A percentile compares a stretch with the other conserved stretches of the same genome.
phyloP scores from a whole-genome alignment of 2,797 vertebrate genomes.

The Tauraco hartlaubi region DNA sequence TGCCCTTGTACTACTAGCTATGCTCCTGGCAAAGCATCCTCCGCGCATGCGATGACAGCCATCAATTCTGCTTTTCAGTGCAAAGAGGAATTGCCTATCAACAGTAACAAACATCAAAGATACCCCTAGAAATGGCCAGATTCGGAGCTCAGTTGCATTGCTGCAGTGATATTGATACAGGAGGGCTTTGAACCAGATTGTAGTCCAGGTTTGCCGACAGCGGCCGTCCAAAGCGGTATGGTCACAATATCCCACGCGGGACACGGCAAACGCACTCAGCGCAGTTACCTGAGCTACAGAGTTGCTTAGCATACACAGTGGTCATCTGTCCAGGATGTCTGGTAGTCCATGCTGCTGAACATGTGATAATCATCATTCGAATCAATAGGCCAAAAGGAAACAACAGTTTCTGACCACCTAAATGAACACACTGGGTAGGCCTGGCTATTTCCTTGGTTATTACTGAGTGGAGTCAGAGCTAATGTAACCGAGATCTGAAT shows the following conservation, averaged over 20 bases:
- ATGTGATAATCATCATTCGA: neutral
- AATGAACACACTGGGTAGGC: neutral
- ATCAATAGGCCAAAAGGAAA: neutral
- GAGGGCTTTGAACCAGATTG: neutral
- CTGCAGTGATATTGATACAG: neutral
- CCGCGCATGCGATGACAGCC: neutral
- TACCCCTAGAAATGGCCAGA: neutral
- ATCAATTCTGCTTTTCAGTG: neutral
- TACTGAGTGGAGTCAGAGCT: neutral
- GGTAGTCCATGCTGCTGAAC: neutral
- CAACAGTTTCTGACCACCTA: neutral
- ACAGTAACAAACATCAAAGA: neutral
- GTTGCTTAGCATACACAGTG: neutral
- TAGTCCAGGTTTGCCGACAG: neutral
- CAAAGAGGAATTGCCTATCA: neutral
- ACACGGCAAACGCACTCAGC: fast-evolving
- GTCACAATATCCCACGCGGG: neutral
- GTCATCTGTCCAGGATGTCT: neutral
- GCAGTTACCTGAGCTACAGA: neutral
- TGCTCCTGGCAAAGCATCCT: neutral
- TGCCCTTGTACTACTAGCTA: neutral
- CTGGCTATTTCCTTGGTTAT: neutral
- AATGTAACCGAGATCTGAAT: neutral
- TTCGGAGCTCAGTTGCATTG: neutral
- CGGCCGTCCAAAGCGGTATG: fast-evolving